A percentile compares a stretch with the other conserved stretches of the same genome.
Conservation (phyloP, 2,113 vertebrate species). For the Sturnira hondurensis region DNA sequence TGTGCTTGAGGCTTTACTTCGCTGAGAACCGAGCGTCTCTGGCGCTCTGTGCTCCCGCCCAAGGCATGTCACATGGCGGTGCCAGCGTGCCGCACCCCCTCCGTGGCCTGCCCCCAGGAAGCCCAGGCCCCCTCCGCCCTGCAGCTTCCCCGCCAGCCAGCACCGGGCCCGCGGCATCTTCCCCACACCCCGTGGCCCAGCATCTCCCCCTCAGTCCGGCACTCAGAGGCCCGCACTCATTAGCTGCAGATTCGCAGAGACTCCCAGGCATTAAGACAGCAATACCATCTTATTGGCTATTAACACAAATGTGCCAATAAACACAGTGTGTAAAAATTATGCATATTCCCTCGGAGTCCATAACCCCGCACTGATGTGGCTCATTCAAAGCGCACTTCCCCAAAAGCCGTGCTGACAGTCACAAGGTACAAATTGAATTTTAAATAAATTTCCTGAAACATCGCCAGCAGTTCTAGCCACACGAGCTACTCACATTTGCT, state of each 20-base stretch:
- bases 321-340: constrained; percentile 53
- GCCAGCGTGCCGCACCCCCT: background rate
- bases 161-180: background rate
- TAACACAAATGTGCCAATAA: constrained; percentile 74
- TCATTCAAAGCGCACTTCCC: constrained; percentile 53
- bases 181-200: background rate
- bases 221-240: constrained; percentile 42
- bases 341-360: constrained; percentile 41
- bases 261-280: background rate
- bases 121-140: background rate
- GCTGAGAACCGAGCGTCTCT: background rate
- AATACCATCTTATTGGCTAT: constrained; percentile 73
- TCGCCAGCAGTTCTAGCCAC: constrained; percentile 34
- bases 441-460: constrained; percentile 73
- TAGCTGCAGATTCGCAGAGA: constrained; percentile 57
- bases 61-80: background rate
- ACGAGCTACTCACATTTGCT: constrained; percentile 24
- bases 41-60: background rate
- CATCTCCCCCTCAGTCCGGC: background rate
- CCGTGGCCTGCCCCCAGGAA: constrained; percentile 26
- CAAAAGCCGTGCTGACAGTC: constrained; percentile 66
- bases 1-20: background rate
- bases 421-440: constrained; percentile 43
- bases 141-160: background rate
- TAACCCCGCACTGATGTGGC: constrained; percentile 28